These are phyloP conservation scores for Drosophila acutilabella DNA, from an alignment of 2,888 invertebrate genomes.

Conservation along the genomic window DNA sequence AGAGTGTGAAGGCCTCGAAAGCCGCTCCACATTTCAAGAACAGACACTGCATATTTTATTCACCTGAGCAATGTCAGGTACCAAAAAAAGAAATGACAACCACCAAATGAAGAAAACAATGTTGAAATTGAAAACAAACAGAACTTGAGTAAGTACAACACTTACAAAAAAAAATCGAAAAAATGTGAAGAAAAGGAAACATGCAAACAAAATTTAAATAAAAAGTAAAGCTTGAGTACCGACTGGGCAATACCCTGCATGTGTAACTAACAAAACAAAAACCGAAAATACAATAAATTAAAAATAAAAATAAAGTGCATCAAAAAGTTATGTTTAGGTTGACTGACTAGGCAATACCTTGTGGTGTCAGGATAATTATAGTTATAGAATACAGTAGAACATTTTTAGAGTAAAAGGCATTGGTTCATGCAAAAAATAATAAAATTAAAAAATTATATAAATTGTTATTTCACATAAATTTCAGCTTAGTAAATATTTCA, in stretches of 20 bases:
- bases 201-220: background rate
- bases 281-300: too few relatives aligned
- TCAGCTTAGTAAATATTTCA: too few relatives aligned
- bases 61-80: slow-evolving; percentile 69
- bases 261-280: background rate
- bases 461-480: too few relatives aligned
- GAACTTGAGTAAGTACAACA: slow-evolving; percentile 30
- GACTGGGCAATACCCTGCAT: slow-evolving; percentile 1
- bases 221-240: background rate
- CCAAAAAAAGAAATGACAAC: slow-evolving; percentile 29
- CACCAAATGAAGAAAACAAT: slow-evolving; percentile 3
- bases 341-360: too few relatives aligned
- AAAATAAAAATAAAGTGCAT: too few relatives aligned
- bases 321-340: too few relatives aligned
- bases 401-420: too few relatives aligned
- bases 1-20: slow-evolving; percentile 57
- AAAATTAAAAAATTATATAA: too few relatives aligned
- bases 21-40: slow-evolving; percentile 67
- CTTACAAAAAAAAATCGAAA: slow-evolving; percentile 11
- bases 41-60: slow-evolving; percentile 68
- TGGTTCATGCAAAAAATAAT: too few relatives aligned
- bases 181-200: background rate
- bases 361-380: too few relatives aligned
- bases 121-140: slow-evolving; percentile 50
- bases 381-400: too few relatives aligned